Percentiles rank a stretch among this genome's conserved stretches.
Evolutionary conservation across 2,113 vertebrate species (phyloP).

Genomic region (Cettia cetti): DNA sequence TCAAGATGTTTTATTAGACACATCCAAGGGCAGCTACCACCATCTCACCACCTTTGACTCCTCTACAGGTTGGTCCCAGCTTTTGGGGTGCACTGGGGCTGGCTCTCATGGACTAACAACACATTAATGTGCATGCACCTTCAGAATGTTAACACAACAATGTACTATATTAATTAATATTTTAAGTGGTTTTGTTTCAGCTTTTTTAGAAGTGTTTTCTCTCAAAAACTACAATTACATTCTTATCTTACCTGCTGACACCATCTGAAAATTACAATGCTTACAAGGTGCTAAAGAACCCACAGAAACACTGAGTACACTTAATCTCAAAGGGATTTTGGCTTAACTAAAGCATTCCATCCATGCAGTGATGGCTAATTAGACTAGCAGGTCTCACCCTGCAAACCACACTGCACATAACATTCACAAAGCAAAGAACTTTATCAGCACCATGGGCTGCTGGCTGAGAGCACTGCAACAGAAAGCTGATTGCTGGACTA

Average conservation of each 20-base stretch:
- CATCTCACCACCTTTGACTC: not conserved
- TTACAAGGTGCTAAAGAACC: not conserved
- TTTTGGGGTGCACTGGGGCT: fast-evolving
- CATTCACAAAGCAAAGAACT: not conserved
- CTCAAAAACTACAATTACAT: not conserved
- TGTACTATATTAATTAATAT: not conserved
- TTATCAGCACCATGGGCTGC: not conserved
- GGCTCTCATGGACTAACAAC: not conserved
- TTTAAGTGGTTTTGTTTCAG: not conserved
- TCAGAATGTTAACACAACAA: not conserved
- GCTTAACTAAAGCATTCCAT: not conserved
- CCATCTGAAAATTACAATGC: not conserved
- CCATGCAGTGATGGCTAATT: not conserved
- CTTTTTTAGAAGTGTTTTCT: not conserved
- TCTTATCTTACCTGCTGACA: not conserved
- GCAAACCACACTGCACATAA: not conserved
- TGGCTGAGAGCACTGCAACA: not conserved
- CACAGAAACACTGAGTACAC: not conserved
- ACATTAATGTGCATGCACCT: not conserved
- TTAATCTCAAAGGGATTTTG: not conserved
- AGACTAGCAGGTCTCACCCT: not conserved
- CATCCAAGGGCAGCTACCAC: not conserved
- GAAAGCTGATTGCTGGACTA: not conserved
- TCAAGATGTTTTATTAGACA: not conserved
- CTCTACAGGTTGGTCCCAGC: not conserved